Conservation (phyloP, 2,888 invertebrate species). For the Scotopteryx bipunctaria region DNA sequence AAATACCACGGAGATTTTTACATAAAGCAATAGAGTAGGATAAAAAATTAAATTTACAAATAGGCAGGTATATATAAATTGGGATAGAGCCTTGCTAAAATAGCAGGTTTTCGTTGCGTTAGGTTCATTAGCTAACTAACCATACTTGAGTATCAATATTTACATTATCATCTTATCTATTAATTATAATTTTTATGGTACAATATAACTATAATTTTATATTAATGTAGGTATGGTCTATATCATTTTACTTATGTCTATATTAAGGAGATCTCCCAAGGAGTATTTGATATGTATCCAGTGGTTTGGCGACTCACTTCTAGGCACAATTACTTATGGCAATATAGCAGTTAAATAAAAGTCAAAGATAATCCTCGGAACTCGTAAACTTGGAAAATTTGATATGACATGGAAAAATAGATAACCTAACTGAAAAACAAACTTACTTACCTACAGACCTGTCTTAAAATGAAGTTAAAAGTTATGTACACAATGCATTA, state of each 20-base stretch:
- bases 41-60: no score
- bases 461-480: no score
- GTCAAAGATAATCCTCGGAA: neutral
- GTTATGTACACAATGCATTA: no score
- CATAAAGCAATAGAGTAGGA: no score
- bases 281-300: constrained; percentile 62
- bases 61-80: neutral
- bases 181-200: neutral
- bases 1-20: no score
- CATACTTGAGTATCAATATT: constrained; percentile 1
- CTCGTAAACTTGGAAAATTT: neutral
- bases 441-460: no score
- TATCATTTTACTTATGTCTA: constrained; percentile 19
- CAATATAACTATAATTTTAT: neutral
- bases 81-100: neutral
- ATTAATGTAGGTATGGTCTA: constrained; percentile 4
- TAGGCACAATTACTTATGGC: constrained; percentile 73
- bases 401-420: neutral
- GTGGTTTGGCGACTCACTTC: constrained; percentile 69
- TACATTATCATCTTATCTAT: neutral
- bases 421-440: neutral
- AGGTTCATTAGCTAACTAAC: constrained; percentile 4
- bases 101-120: neutral
- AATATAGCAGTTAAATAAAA: constrained; percentile 37
- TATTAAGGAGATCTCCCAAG: constrained; percentile 42